Percentiles rank a stretch among this genome's conserved stretches.
phyloP scores from a whole-genome alignment of 2,888 invertebrate genomes.

The Calephelis perditalis region DNA sequence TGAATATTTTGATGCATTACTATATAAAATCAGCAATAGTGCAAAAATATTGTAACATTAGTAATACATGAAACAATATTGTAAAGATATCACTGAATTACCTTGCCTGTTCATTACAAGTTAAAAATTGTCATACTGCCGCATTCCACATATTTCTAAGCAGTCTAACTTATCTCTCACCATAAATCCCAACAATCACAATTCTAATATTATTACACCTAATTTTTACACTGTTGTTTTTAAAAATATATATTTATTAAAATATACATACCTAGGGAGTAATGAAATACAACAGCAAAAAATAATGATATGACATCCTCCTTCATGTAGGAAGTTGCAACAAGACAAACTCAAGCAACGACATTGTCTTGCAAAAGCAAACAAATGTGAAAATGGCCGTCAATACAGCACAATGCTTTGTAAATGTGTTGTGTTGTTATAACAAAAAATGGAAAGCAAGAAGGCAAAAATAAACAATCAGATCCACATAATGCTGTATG shows the following conservation, averaged over 20 bases:
- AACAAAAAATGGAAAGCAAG: conserved; percentile 22
- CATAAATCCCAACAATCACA: conserved; percentile 24
- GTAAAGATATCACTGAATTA: not conserved
- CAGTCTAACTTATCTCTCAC: conserved; percentile 21
- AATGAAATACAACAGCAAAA: conserved; percentile 10
- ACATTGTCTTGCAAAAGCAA: conserved; percentile 8
- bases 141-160: conserved; percentile 15
- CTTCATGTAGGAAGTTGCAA: conserved; percentile 8
- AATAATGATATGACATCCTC: conserved; percentile 14
- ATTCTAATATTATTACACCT: conserved; percentile 41
- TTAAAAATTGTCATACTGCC: conserved; percentile 2
- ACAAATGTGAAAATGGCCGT: conserved; percentile 1
- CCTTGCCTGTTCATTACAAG: not conserved
- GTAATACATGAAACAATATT: no score
- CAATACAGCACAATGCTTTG: conserved; percentile 11
- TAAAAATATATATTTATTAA: conserved; percentile 51
- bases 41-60: no score
- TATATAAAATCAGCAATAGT: no score
- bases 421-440: conserved; percentile 26
- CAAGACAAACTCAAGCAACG: conserved; percentile 6
- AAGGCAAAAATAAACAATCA: conserved; percentile 20
- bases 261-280: not conserved
- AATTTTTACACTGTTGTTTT: conserved; percentile 54
- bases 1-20: no score
- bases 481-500: conserved; percentile 16